Evolutionary conservation across 2,888 invertebrate species (phyloP), one percentile per base, ranked within the genome.

Genomic region (Lepetodrilus schrolli): DNA sequence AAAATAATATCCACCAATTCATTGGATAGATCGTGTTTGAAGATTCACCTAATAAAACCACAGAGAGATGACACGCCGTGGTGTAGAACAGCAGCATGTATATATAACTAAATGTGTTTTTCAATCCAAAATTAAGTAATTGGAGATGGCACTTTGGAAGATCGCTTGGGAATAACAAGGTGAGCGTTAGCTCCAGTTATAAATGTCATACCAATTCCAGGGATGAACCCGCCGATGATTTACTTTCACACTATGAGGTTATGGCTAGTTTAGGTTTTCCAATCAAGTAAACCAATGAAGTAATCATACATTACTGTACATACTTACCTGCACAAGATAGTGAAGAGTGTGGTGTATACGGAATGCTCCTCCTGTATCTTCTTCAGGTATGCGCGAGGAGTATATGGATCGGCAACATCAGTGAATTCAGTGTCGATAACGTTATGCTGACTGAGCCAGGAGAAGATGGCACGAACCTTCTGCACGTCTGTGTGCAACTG

Each of bases 391-490:
- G 78, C 80, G 20, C 75, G 76, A 0, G 82, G 80, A 4, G 80
- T 78, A 37, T 80, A 71, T 1, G 73, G 65, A 20, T 58, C 49
- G 58, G 72, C 10, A 26, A 75, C 74, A 48, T 74, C 1, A 68
- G 49, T 70, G 38, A 77, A 78, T 20, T 74, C 51, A 0, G 77
- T 51, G 17, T 58, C 38, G 20, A 82, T 74, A 20, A 10, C 49
- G 70, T 79, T 77, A 43, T 84, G 84, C 50, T 80, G 79, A 17
- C 78, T 76, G 21, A 82, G 78, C 82, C 82, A 82, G 0, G 77
- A 73, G 20, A 80, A 66, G 26, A 82, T 80, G n/a, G 77, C 75
- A 69, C 78, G 75, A 5, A 80, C 78, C 50, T 79, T 80, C 17
- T 78, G 34, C 20, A 75, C 43, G 3, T 80, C 82, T 3, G 75